Evolutionary conservation across 2,113 vertebrate species (phyloP).

Genomic region (Daboia siamensis): DNA sequence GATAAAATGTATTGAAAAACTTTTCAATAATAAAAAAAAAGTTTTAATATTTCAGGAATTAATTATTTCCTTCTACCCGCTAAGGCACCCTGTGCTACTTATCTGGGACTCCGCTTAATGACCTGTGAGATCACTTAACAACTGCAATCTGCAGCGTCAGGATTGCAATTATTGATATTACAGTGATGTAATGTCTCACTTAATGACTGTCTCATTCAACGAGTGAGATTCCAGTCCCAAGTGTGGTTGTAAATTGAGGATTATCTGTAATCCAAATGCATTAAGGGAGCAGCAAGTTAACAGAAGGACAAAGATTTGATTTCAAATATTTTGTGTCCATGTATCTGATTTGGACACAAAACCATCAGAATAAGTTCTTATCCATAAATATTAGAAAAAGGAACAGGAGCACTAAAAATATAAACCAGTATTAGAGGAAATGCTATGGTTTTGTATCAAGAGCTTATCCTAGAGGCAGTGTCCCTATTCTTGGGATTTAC

Average conservation of each 20-base stretch:
- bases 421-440: not conserved
- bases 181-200: not conserved
- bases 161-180: not conserved
- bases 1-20: too few relatives aligned
- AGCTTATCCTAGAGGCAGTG: constrained; percentile 29
- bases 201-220: not conserved
- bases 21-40: too few relatives aligned
- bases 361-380: not conserved
- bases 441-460: constrained; percentile 6
- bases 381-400: not conserved
- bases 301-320: not conserved
- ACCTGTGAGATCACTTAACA: not conserved
- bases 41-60: not conserved
- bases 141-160: not conserved
- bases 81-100: not conserved
- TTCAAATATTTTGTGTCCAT: not conserved
- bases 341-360: not conserved
- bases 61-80: not conserved
- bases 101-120: not conserved
- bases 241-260: not conserved
- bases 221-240: not conserved
- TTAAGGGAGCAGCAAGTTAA: not conserved
- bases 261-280: not conserved
- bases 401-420: not conserved
- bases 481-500: constrained; percentile 20